Percentiles rank a stretch among this genome's conserved stretches.
phyloP scores from a whole-genome alignment of 2,888 invertebrate species.

The Acanthopleura granulata region DNA sequence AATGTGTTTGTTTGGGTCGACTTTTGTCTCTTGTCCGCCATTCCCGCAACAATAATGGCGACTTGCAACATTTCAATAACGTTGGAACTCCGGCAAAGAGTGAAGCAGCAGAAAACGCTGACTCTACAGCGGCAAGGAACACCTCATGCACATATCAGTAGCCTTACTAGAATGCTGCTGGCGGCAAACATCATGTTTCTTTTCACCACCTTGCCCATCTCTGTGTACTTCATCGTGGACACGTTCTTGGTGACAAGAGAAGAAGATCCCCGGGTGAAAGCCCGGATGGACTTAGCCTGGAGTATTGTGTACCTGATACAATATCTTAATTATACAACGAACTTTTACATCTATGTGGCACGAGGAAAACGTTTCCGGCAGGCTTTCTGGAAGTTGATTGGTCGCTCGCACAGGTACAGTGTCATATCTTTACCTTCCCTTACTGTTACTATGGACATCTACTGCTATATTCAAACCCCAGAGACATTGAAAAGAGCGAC shows the following conservation, averaged over 20 bases:
- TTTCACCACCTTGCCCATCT: conserved; percentile 39
- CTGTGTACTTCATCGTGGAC: conserved; percentile 41
- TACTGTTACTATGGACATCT: too few species aligned
- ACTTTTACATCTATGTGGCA: conserved; percentile 45
- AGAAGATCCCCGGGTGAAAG: conserved; percentile 14
- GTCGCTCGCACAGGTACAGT: not conserved
- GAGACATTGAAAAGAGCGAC: too few species aligned
- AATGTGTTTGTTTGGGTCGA: conserved; percentile 42
- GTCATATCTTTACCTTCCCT: too few species aligned
- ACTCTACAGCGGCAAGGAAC: conserved; percentile 29
- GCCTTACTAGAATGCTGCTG: conserved; percentile 42
- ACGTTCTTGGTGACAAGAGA: conserved; percentile 31
- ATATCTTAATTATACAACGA: conserved; percentile 40
- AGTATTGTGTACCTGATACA: conserved; percentile 36
- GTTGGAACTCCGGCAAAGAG: conserved; percentile 21
- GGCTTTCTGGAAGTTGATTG: not conserved
- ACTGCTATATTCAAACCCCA: too few species aligned
- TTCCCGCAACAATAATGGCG: conserved; percentile 39
- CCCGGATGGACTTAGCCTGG: conserved; percentile 34
- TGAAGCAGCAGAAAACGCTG: conserved; percentile 19
- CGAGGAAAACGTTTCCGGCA: conserved; percentile 15
- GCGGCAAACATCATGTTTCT: conserved; percentile 40
- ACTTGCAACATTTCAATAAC: conserved; percentile 35
- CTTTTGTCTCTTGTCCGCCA: conserved; percentile 32
- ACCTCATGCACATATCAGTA: not conserved